phyloP scores from a whole-genome alignment of 2,888 invertebrate genomes.

The Tetropium fuscum region DNA sequence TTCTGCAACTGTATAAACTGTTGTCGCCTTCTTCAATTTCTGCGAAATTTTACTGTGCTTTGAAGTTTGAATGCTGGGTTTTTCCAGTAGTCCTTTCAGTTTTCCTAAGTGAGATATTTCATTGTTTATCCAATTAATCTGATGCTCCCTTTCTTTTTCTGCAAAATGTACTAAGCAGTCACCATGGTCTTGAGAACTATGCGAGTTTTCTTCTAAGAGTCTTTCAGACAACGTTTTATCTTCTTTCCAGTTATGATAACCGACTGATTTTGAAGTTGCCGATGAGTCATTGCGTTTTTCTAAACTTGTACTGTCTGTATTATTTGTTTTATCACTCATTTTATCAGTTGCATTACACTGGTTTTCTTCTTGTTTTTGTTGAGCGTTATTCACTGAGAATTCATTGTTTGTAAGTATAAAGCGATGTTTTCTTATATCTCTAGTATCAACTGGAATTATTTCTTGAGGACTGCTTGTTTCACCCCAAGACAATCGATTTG shows the following conservation, averaged over 20 bases:
- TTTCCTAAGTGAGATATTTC: slow-evolving; percentile 71
- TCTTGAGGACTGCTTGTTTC: slow-evolving; percentile 25
- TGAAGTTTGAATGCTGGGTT: slow-evolving; percentile 13
- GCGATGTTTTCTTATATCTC: slow-evolving; percentile 29
- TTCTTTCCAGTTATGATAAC: slow-evolving; percentile 64
- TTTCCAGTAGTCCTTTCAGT: slow-evolving; percentile 65
- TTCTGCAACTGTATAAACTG: slow-evolving; percentile 53
- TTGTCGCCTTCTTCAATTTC: slow-evolving; percentile 49
- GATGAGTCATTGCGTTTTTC: slow-evolving; percentile 34
- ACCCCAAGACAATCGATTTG: slow-evolving; percentile 8
- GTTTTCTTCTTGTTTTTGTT: not conserved
- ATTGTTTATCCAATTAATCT: slow-evolving; percentile 70
- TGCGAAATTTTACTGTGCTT: slow-evolving; percentile 1
- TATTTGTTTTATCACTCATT: not conserved
- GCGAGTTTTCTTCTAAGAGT: slow-evolving; percentile 57
- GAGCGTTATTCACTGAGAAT: slow-evolving; percentile 24
- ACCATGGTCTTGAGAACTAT: slow-evolving; percentile 41
- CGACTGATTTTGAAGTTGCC: slow-evolving; percentile 33
- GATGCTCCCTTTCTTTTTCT: slow-evolving; percentile 68
- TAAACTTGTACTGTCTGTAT: slow-evolving; percentile 11
- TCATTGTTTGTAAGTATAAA: slow-evolving; percentile 39
- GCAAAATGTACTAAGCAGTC: slow-evolving; percentile 61
- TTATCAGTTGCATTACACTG: not conserved
- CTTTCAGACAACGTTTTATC: slow-evolving; percentile 67
- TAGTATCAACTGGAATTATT: slow-evolving; percentile 27